Base-by-base conservation (phyloP, 2,797 vertebrate species). In the Naso thynnoides region DNA sequence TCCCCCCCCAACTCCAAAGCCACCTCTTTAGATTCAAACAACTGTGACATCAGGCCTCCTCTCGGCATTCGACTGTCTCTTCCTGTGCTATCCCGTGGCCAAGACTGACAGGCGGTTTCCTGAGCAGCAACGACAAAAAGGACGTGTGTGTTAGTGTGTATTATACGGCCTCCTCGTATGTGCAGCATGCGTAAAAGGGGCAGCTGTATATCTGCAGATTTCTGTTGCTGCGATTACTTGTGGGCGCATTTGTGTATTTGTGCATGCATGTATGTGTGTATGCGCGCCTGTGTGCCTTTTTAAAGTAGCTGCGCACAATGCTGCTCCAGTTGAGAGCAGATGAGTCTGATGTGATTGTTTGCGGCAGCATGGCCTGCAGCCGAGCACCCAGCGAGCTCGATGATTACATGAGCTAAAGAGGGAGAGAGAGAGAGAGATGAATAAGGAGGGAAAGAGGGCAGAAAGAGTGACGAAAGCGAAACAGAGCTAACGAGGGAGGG, bases 391-490 rank as follows among this genome's bases (percentile, higher is more conserved):
- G 81, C 83, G 78, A 92, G 87, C 90, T 89, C 88, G 85, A 91
- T 88, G 86, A 91, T 90, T 89, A 88, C 89, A 88, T 94, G 93
- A 95, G 89, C 88, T 91, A 93, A 94, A 94, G 90, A 93, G 86
- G 54, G 70, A 64, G 74, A 60, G 72, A 58, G 70, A 61, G 71
- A 36, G 42, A 49, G 16, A 59, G 57, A 61, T 64, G 76, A 76
- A 67, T 63, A 39, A 56, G 61, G 70, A 84, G 68, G 39, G 74
- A 70, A 78, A 80, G 82, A 59, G 77, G 73, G 66, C 56, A 81
- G 75, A 76, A 21, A 65, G 81, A 78, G 54, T 64, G 72, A 82
- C 26, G 48, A 69, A 47, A 63, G 27, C 8, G 21, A 72, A 71
- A 69, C 24, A 63, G 76, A 65, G 74, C 59, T 73, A 78, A 81